Evolutionary conservation across 2,113 vertebrate species (phyloP), one percentile per base, ranked within the genome.

Genomic region (Ciconia stormi): DNA sequence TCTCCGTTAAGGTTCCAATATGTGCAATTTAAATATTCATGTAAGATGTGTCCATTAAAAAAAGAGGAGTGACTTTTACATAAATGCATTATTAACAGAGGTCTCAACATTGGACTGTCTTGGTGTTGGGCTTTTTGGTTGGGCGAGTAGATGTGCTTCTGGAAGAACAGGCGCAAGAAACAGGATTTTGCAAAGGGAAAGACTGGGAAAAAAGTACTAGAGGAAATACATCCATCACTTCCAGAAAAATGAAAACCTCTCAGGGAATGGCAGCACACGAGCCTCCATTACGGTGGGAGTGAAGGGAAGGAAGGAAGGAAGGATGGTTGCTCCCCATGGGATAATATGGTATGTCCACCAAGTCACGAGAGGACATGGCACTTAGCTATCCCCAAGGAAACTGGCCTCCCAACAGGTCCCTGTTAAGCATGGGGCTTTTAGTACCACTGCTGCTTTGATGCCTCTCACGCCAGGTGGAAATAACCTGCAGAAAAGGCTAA

Each of bases 211-310:
- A 49, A 77, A 34, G 5, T 62, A 14, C 10, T 38, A 23, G n/a
- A 73, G 50, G 27, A n/a, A 38, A 71, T 52, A 1, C 16, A n/a
- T 30, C 0, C 0, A 59, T 63, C 14, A 27, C 13, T 73, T 89
- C 30, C 27, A 82, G 55, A 71, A 29, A 73, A 81, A 49, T n/a
- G 23, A 70, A 90, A 90, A 16, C 59, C 10, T 81, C 19, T 58
- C 7, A 11, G n/a, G 32, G n/a, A 78, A 55, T 30, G 42, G 29
- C 30, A 88, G 36, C 21, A 9, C 34, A 8, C 2, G 13, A 53
- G 19, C n/a, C 13, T 73, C 26, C 9, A 3, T 59, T 76, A 52
- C 0, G 0, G 10, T 67, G n/a, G 7, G 34, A 46, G 5, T 19
- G 18, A 78, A 91, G 36, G 20, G 21, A 71, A 63, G 32, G 38